Conservation (phyloP, 2,888 invertebrate genomes). For the Pammene aurita region DNA sequence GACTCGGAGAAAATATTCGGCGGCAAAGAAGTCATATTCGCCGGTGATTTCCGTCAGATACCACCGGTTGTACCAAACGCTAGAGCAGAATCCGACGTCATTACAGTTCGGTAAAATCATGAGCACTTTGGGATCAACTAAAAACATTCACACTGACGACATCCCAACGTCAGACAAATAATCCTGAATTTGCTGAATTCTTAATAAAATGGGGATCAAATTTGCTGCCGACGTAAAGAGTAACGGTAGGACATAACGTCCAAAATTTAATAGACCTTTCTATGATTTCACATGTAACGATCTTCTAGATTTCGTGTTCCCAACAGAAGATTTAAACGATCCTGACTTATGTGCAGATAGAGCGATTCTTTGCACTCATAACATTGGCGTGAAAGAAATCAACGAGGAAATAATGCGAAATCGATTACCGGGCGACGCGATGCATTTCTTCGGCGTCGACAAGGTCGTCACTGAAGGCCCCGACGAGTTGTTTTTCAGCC, state of each 20-base stretch:
- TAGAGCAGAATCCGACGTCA: background rate
- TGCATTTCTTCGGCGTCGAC: constrained; percentile 14
- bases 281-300: constrained; percentile 1
- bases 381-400: constrained; percentile 14
- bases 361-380: constrained; percentile 11
- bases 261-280: constrained; percentile 16
- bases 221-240: background rate
- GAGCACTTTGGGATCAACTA: constrained; percentile 1
- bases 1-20: constrained; percentile 37
- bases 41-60: constrained; percentile 44
- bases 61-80: constrained; percentile 38
- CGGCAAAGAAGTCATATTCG: constrained; percentile 42
- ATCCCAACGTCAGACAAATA: constrained; percentile 6
- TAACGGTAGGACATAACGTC: background rate
- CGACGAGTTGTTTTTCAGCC: constrained; percentile 9
- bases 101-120: constrained; percentile 11
- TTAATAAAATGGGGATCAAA: constrained; percentile 4
- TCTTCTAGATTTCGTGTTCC: constrained; percentile 9
- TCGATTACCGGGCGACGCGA: background rate
- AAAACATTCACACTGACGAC: constrained; percentile 7
- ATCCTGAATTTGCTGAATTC: constrained; percentile 10
- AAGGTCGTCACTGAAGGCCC: constrained; percentile 1
- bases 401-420: background rate
- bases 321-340: background rate
- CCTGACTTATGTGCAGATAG: constrained; percentile 9